Base-by-base conservation (phyloP, 2,113 vertebrate genomes). In the Himantopus leucocephalus region DNA sequence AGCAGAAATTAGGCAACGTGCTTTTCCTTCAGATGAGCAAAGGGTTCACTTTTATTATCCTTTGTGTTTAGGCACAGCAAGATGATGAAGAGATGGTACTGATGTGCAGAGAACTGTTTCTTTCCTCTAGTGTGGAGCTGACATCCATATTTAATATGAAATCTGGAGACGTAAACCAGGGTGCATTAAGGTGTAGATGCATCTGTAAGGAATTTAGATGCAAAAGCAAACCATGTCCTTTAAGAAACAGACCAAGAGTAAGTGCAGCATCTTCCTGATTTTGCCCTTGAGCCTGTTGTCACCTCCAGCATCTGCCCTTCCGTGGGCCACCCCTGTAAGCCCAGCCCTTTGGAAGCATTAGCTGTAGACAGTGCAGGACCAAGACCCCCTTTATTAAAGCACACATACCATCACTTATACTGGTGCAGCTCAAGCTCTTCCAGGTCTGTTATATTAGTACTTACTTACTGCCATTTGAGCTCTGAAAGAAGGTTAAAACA, bases 391-490 rank as follows among this genome's bases (percentile, higher is more conserved):
- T 64, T 21, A 18, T 7, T 20, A 48, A 70, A 58, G 76, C 52
- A 34, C 30, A 35, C 0, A 0, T 11, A 24, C 17, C 58, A 32
- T 13, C 47, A 23, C 6, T 47, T 35, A 47, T 0, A 45, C 11
- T 50, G 75, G 43, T 41, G 53, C 71, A 94, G 47, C 48, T 50
- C 58, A 18, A 67, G 32, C 47, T 45, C 60, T 60, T 74, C 37
- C 10, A 63, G 48, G 13, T 52, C 62, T 16, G 7, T 56, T 60
- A 10, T 2, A 68, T 16, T 18, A 79, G 45, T 13, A 30, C 39
- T 90, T 83, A 72, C 12, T 75, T 63, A 72, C 12, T 78, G 58
- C 32, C 50, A 53, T 66, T 66, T 76, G n/a, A 83, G 80, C 41
- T 48, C 45, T 37, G 41, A 53, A 64, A 47, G 29, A 23, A 66